A percentile compares a stretch with the other conserved stretches of the same genome.
Conservation (phyloP, 2,113 vertebrate genomes). For the Rhynchomys soricoides region DNA sequence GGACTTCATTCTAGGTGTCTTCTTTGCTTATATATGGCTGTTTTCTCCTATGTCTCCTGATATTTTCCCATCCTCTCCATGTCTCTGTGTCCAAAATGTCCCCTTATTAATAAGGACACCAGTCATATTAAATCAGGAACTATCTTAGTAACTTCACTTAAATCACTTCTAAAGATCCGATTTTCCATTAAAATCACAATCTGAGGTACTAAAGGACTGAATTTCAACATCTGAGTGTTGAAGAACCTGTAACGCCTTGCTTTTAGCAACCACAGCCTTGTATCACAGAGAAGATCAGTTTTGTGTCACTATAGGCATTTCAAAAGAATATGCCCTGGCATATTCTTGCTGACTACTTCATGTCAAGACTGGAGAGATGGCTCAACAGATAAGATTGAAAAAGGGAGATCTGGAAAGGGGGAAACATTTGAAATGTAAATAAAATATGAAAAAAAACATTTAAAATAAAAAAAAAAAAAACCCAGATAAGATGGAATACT, state of each 20-base stretch:
- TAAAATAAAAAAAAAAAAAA: no score
- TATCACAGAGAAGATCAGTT: constrained; percentile 48
- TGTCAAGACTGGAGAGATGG: neutral
- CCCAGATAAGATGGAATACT: neutral
- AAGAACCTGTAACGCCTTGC: neutral
- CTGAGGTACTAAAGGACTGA: neutral
- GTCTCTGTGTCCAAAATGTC: constrained; percentile 12
- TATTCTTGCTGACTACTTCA: neutral
- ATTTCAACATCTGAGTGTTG: constrained; percentile 30
- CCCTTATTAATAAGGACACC: neutral
- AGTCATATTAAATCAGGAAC: constrained; percentile 1
- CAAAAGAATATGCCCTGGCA: constrained; percentile 28
- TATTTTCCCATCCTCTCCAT: neutral
- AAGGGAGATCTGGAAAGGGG: no score
- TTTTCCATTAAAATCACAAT: constrained; percentile 42
- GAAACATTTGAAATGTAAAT: no score
- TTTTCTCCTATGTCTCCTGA: constrained; percentile 36
- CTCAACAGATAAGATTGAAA: neutral
- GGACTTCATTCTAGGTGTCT: constrained; percentile 6
- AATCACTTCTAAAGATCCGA: neutral
- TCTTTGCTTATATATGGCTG: neutral
- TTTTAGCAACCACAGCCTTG: constrained; percentile 31
- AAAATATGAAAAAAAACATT: no score
- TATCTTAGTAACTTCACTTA: neutral
- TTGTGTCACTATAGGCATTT: neutral